phyloP scores from a whole-genome alignment of 2,888 invertebrate genomes.

The Cataglyphis livida region DNA sequence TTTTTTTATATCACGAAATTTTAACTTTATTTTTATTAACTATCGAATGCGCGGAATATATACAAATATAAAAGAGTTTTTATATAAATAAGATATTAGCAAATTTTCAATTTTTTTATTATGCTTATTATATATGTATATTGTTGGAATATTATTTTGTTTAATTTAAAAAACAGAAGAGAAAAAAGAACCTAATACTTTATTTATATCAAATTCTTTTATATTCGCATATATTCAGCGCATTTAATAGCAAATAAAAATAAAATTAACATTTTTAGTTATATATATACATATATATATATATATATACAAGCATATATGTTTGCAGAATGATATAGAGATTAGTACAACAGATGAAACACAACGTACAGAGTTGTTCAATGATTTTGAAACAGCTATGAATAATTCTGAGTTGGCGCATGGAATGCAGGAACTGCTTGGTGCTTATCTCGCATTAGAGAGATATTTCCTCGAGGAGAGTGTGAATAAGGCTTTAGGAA shows the following conservation, averaged over 20 bases:
- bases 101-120: not conserved
- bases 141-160: not conserved
- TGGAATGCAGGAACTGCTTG: constrained; percentile 93
- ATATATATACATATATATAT: not conserved
- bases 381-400: constrained; percentile 89
- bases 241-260: too few species aligned
- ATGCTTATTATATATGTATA: not conserved
- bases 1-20: not conserved
- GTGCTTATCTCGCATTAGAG: constrained; percentile 96
- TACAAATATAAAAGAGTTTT: not conserved
- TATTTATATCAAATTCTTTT: too few species aligned
- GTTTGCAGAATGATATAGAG: constrained; percentile 88
- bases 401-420: constrained; percentile 91
- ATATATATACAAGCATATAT: not conserved
- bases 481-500: constrained; percentile 94
- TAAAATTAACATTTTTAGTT: too few species aligned
- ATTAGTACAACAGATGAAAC: constrained; percentile 87
- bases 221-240: too few species aligned
- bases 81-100: not conserved
- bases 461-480: constrained; percentile 98
- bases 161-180: not conserved
- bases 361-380: constrained; percentile 85
- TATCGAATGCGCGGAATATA: not conserved
- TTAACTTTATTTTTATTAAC: not conserved
- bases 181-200: not conserved